A percentile compares a stretch with the other conserved stretches of the same genome.
These are phyloP conservation scores for Parascotia fuliginaria DNA, from an alignment of 2,888 invertebrate genomes.

Conservation along the genomic window DNA sequence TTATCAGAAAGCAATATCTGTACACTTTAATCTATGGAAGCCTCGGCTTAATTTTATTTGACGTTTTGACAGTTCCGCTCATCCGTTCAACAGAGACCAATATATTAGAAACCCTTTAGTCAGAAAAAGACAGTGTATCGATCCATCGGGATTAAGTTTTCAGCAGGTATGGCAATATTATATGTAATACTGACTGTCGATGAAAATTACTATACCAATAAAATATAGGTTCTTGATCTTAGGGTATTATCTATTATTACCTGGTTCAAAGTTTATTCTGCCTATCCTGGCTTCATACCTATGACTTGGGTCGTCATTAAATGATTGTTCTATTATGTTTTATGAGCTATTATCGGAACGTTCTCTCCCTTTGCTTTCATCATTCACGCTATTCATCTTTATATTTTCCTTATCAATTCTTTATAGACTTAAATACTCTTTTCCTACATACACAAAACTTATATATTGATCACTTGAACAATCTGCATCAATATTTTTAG, in stretches of 20 bases:
- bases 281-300: too few species aligned
- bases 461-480: too few species aligned
- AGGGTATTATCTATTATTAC: not conserved
- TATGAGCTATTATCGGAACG: too few species aligned
- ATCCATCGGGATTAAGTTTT: constrained; percentile 50
- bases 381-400: too few species aligned
- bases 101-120: constrained; percentile 32
- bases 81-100: constrained; percentile 41
- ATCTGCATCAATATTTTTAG: too few species aligned
- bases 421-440: too few species aligned
- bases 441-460: too few species aligned
- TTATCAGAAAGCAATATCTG: not conserved
- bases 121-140: constrained; percentile 27
- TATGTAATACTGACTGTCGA: constrained; percentile 34
- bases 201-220: constrained; percentile 6
- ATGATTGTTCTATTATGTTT: too few species aligned
- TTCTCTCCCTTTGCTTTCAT: too few species aligned
- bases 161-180: constrained; percentile 44
- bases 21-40: constrained; percentile 43
- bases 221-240: not conserved
- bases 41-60: constrained; percentile 57
- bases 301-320: not conserved
- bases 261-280: too few species aligned
- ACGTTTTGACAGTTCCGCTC: constrained; percentile 59
- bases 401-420: too few species aligned